Evolutionary conservation across 2,113 vertebrate species (phyloP).

Genomic region (Callaeas wilsoni): DNA sequence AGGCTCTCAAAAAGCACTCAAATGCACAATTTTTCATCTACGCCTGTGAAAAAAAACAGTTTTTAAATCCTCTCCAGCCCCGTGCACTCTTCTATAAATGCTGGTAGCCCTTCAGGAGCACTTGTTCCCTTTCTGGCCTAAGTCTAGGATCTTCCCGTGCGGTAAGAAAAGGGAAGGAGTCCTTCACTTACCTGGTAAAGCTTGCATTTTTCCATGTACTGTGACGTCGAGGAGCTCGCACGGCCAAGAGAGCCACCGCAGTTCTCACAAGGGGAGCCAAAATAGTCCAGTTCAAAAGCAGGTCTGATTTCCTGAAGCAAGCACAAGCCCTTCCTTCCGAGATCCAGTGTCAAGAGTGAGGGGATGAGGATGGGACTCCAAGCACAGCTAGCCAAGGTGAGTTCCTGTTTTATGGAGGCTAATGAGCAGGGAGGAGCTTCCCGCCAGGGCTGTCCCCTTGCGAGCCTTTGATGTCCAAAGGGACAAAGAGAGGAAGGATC

Average conservation of each 20-base stretch:
- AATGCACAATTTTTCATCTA: neutral
- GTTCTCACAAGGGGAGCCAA: neutral
- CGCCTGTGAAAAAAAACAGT: fast-evolving
- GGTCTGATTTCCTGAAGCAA: constrained; percentile 17
- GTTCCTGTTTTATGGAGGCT: constrained; percentile 78
- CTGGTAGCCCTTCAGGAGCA: neutral
- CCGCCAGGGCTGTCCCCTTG: constrained; percentile 65
- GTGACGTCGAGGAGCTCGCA: neutral
- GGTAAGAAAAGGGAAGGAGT: neutral
- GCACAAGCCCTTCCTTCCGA: constrained; percentile 11
- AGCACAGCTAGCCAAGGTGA: constrained; percentile 55
- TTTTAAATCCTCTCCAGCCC: neutral
- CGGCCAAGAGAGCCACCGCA: neutral
- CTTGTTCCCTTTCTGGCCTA: neutral
- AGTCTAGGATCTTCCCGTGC: fast-evolving
- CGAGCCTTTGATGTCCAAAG: constrained; percentile 84
- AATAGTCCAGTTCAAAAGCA: constrained; percentile 46
- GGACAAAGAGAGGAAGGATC: constrained; percentile 81
- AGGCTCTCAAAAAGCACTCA: neutral
- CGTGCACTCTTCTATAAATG: neutral
- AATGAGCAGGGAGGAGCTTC: constrained; percentile 75
- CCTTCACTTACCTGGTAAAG: constrained; percentile 39
- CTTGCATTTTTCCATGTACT: constrained; percentile 67
- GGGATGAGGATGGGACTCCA: constrained; percentile 48
- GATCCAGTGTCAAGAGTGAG: constrained; percentile 65